Base-by-base conservation (phyloP, 2,888 invertebrate species). In the Aporophyla lueneburgensis region DNA sequence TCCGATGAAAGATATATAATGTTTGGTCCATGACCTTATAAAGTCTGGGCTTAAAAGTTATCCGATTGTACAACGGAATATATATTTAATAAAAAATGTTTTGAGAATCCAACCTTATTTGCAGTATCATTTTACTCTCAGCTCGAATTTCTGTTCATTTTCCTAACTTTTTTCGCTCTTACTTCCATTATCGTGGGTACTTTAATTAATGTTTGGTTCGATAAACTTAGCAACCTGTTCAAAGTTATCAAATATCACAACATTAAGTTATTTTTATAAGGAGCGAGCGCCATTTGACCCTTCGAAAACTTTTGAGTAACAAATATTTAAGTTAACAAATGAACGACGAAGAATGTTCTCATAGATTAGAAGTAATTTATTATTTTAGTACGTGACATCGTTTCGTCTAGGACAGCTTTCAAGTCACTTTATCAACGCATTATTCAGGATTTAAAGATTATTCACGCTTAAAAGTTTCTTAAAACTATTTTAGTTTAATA, bases 361-460 rank as follows among this genome's bases (percentile, higher is more conserved):
- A 21, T 40, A 83, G 83, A 82, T 84, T 69, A 75, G 53, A 62
- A 74, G 56, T 74, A 62, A 80, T 73, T 80, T 76, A 84, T 71
- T 71, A 80, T 84, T 72, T 80, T 62, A 51, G 53, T 65, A 83
- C 67, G 70, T 80, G 76, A 71, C 63, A 54, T 58, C 56, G 16
- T 69, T 73, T 63, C 69, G 56, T 73, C 21, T 67, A 6, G 40
- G 54, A 62, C 24, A 62, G n/a, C 56, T 63, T 78, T 74, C 19
- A 67, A 83, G 63, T 80, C 58, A 63, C 54, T 83, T 73, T 59
- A 72, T 71, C 69, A 73, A 49, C 49, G 49, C 68, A 74, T 83
- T 86, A 79, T 73, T 77, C 56, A 65, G 74, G 77, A 75, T 86
- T 82, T 56, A 54, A 86, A 75, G 76, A 73, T 83, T 83, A 86